Evolutionary conservation across 2,888 invertebrate species (phyloP).

Genomic region (Sceliomorpha sp.): DNA sequence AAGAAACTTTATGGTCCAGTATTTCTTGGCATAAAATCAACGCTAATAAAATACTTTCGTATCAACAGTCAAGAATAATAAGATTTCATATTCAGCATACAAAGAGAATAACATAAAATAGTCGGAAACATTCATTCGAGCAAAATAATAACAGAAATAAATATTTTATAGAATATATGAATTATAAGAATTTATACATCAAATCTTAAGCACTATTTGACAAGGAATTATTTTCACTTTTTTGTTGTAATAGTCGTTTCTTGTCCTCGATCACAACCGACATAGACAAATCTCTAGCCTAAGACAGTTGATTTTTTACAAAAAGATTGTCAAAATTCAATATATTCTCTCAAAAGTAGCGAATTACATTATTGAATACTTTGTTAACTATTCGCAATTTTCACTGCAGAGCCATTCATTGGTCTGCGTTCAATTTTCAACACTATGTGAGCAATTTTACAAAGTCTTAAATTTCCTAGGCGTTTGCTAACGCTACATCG

Average conservation of each 20-base stretch:
- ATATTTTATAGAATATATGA: slow-evolving; percentile 4
- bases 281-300: slow-evolving; percentile 53
- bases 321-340: slow-evolving; percentile 59
- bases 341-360: slow-evolving; percentile 55
- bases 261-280: slow-evolving; percentile 43
- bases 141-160: slow-evolving; percentile 10
- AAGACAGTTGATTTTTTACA: slow-evolving; percentile 56
- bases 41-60: no score
- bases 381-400: slow-evolving; percentile 45
- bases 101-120: no score
- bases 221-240: slow-evolving; percentile 29
- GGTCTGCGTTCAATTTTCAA: slow-evolving; percentile 17
- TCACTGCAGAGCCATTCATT: slow-evolving; percentile 47
- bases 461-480: slow-evolving; percentile 47
- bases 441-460: slow-evolving; percentile 54
- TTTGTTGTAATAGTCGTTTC: slow-evolving; percentile 22
- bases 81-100: no score
- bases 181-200: slow-evolving; percentile 15
- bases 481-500: slow-evolving; percentile 47
- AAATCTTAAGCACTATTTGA: slow-evolving; percentile 34
- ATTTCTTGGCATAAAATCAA: no score
- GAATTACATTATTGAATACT: slow-evolving; percentile 50
- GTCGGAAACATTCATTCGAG: no score
- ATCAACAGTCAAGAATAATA: no score
- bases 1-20: no score